A percentile compares a stretch with the other conserved stretches of the same genome.
phyloP scores from a whole-genome alignment of 2,888 invertebrate genomes.

The Ptychoptera albimana region DNA sequence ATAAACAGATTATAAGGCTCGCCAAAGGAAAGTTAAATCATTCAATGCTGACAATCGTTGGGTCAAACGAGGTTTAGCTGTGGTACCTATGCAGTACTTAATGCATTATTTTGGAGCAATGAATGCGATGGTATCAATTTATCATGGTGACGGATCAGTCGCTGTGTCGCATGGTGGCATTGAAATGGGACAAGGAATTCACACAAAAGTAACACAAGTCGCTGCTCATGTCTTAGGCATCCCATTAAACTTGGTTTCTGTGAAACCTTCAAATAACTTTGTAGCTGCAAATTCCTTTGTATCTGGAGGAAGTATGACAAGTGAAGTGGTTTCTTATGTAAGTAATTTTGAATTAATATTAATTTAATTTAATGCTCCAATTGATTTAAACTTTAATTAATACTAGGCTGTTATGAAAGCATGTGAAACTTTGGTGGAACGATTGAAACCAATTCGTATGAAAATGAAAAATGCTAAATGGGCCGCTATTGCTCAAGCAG shows the following conservation, averaged over 20 bases:
- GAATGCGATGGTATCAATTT: conserved; percentile 43
- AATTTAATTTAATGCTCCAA: too few relatives aligned
- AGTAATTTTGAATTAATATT: neutral
- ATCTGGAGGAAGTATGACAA: conserved; percentile 49
- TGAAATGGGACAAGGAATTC: conserved; percentile 62
- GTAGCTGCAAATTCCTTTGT: conserved; percentile 42
- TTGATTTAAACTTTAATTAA: neutral
- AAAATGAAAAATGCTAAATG: conserved; percentile 23
- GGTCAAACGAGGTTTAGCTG: conserved; percentile 52
- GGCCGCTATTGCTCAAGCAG: conserved; percentile 18
- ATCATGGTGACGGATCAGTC: conserved; percentile 49
- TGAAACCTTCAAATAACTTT: conserved; percentile 43
- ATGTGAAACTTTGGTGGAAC: conserved; percentile 38
- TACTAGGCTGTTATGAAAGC: conserved; percentile 35
- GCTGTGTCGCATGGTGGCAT: conserved; percentile 47
- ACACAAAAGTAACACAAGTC: conserved; percentile 51
- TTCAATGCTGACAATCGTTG: conserved; percentile 53
- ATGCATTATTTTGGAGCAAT: conserved; percentile 31
- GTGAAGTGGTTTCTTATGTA: conserved; percentile 41
- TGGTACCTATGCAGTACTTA: conserved; percentile 48
- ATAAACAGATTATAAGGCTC: conserved; percentile 33
- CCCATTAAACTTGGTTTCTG: conserved; percentile 40
- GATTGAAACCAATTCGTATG: conserved; percentile 35
- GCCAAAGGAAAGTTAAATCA: conserved; percentile 34
- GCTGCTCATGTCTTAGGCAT: conserved; percentile 50